These are phyloP conservation scores for Prinia subflava DNA, from an alignment of 2,113 vertebrate genomes.

Conservation along the genomic window DNA sequence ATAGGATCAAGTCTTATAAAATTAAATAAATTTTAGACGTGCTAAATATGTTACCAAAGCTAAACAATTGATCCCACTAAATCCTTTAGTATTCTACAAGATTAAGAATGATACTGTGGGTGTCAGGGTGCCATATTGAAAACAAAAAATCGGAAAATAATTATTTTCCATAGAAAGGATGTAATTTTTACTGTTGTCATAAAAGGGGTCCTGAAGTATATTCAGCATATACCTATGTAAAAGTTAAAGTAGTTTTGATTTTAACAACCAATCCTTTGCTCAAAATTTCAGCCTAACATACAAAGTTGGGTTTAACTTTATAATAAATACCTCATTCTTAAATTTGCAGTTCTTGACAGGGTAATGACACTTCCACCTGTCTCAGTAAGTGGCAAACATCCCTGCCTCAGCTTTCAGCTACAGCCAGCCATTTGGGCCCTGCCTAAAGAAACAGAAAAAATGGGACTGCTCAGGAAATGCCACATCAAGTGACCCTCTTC, in stretches of 20 bases:
- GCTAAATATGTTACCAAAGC: background rate
- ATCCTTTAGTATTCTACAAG: background rate
- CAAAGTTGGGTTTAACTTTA: background rate
- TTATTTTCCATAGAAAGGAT: background rate
- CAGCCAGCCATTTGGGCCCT: background rate
- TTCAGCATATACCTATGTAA: background rate
- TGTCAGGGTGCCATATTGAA: background rate
- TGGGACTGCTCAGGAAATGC: background rate
- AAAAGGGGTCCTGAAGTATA: background rate
- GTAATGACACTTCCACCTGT: background rate
- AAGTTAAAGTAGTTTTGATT: background rate
- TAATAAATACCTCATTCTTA: background rate
- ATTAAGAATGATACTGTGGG: background rate
- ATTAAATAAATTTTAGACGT: background rate
- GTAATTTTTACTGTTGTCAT: background rate
- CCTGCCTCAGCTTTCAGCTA: background rate
- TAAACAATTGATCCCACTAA: background rate
- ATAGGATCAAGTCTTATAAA: background rate
- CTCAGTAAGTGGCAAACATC: background rate
- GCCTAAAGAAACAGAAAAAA: background rate
- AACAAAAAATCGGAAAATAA: background rate
- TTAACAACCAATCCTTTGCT: background rate
- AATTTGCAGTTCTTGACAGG: background rate
- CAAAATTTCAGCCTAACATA: background rate
- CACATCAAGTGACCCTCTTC: background rate